These are phyloP conservation scores for Solenopsis fugax DNA, from an alignment of 1,140 invertebrate species.

Conservation along the genomic window DNA sequence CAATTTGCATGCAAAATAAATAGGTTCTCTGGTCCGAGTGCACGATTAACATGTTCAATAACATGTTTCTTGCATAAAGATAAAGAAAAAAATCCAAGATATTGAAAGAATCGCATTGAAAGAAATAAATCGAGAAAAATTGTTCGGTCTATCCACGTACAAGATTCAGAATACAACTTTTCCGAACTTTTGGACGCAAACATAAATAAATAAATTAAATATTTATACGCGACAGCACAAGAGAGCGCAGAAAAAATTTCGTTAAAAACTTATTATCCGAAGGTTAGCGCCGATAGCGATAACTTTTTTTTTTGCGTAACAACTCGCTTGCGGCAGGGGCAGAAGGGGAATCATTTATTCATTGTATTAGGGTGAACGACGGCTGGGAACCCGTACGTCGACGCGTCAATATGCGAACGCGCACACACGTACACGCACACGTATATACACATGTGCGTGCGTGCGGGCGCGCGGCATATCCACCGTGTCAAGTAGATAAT, in stretches of 20 bases:
- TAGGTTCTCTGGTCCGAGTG: no score
- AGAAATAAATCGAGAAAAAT: not conserved
- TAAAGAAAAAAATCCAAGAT: not conserved
- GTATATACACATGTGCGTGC: not conserved
- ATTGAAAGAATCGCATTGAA: not conserved
- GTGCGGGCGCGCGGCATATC: not conserved
- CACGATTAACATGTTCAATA: not conserved
- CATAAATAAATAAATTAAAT: not conserved
- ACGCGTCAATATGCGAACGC: not conserved
- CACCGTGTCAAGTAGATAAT: conserved; percentile 43
- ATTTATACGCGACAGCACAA: no score
- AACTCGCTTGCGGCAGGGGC: not conserved
- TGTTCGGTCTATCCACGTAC: not conserved
- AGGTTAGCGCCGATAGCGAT: not conserved
- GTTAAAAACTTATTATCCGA: conserved; percentile 21
- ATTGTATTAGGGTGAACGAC: conserved; percentile 26
- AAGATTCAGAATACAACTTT: not conserved
- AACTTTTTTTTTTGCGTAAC: not conserved
- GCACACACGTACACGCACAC: not conserved
- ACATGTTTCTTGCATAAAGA: not conserved
- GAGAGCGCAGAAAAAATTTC: not conserved
- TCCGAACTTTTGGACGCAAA: not conserved
- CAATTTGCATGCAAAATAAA: no score
- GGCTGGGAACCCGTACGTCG: conserved; percentile 1
- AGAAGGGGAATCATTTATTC: conserved; percentile 52